Conservation (phyloP, 2,888 invertebrate species). For the Drosophila phalerata region DNA sequence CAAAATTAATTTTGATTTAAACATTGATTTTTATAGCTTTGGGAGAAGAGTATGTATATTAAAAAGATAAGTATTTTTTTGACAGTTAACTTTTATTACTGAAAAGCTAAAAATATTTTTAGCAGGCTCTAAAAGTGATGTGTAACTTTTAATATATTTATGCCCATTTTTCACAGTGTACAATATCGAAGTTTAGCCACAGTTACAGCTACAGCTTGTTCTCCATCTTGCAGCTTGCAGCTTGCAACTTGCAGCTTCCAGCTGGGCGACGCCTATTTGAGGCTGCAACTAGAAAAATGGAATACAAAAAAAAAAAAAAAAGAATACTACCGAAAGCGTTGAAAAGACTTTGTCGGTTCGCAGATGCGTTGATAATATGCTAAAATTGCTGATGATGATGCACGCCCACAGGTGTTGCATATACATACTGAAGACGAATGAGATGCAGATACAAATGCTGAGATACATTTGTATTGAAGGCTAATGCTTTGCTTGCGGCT, state of each 20-base stretch:
- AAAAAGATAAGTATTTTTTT: too few species aligned
- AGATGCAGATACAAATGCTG: slow-evolving; percentile 43
- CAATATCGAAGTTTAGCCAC: slow-evolving; percentile 27
- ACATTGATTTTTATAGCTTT: too few species aligned
- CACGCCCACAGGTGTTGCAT: slow-evolving; percentile 77
- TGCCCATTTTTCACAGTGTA: slow-evolving; percentile 34
- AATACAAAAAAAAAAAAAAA: background rate
- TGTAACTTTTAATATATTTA: background rate
- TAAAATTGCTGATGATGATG: slow-evolving; percentile 79
- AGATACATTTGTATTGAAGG: slow-evolving; percentile 59
- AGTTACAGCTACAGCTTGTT: slow-evolving; percentile 35
- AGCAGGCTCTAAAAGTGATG: too few species aligned
- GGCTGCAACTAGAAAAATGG: slow-evolving; percentile 38
- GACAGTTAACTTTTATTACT: too few species aligned
- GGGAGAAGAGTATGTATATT: too few species aligned
- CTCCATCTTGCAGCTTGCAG: slow-evolving; percentile 55
- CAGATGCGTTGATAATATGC: slow-evolving; percentile 82
- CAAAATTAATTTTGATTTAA: too few species aligned
- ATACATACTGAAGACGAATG: background rate
- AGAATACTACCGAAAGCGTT: slow-evolving; percentile 70
- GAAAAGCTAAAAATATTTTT: too few species aligned
- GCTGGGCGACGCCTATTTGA: slow-evolving; percentile 74
- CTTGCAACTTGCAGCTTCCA: slow-evolving; percentile 49
- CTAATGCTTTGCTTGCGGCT: slow-evolving; percentile 35
- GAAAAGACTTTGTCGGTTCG: slow-evolving; percentile 84